Percentiles rank a stretch among this genome's conserved stretches.
phyloP scores from a whole-genome alignment of 2,888 invertebrate genomes.

The Caenorhabditis macrosperma region DNA sequence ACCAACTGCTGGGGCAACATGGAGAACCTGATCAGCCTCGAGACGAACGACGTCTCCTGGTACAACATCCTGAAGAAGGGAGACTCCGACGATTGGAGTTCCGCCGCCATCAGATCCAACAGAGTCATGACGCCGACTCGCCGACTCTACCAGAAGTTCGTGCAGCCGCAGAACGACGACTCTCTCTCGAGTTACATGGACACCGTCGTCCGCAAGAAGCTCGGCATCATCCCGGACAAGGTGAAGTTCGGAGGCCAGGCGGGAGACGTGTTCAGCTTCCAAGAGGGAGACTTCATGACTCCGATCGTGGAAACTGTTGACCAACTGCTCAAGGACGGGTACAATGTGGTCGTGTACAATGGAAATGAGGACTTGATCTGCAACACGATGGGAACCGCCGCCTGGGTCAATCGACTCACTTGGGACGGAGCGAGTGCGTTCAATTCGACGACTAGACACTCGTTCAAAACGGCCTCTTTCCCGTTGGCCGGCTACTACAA shows the following conservation, averaged over 20 bases:
- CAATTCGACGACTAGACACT: constrained; percentile 78
- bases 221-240: constrained; percentile 84
- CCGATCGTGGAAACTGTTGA: constrained; percentile 85
- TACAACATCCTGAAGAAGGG: constrained; percentile 86
- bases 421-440: constrained; percentile 85
- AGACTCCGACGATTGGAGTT: constrained; percentile 71
- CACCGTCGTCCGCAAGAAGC: constrained; percentile 84
- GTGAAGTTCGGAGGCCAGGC: constrained; percentile 86
- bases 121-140: constrained; percentile 29
- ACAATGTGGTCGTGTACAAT: constrained; percentile 86
- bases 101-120: constrained; percentile 18
- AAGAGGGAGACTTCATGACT: constrained; percentile 88
- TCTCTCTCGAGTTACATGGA: constrained; percentile 84
- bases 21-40: constrained; percentile 83
- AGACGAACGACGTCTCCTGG: constrained; percentile 86
- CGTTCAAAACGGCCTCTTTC: constrained; percentile 63
- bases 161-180: constrained; percentile 66
- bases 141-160: constrained; percentile 68
- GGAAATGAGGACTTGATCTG: constrained; percentile 91
- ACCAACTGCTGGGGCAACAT: constrained; percentile 85
- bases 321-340: constrained; percentile 69
- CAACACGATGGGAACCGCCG: constrained; percentile 87
- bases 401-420: constrained; percentile 87
- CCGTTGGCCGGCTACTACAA: constrained; percentile 72
- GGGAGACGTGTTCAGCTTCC: constrained; percentile 83